Evolutionary conservation across 2,113 vertebrate species (phyloP).

Genomic region (Equus quagga): DNA sequence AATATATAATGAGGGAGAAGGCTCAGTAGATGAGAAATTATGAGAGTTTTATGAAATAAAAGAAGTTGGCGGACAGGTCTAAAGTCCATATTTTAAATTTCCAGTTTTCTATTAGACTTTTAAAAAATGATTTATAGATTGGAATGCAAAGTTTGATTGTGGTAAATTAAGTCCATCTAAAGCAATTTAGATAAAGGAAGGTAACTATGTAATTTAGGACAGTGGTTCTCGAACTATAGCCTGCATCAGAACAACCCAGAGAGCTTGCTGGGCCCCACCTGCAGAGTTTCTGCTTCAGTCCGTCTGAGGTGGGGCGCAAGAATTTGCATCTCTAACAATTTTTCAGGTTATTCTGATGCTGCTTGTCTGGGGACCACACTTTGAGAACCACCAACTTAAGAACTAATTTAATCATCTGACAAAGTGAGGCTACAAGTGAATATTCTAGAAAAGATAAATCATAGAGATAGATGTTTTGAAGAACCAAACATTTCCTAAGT

Average conservation of each 20-base stretch:
- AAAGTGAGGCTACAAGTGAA: background rate
- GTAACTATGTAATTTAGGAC: background rate
- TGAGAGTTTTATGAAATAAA: slow-evolving; percentile 26
- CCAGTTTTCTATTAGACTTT: background rate
- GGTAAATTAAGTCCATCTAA: background rate
- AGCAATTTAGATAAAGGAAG: background rate
- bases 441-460: background rate
- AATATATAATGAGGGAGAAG: background rate
- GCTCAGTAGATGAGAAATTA: background rate
- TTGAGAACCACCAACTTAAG: background rate
- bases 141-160: background rate
- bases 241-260: background rate
- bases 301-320: too few species aligned
- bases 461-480: background rate
- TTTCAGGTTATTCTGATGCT: background rate
- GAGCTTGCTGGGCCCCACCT: background rate
- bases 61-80: background rate
- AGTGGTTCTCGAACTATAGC: background rate
- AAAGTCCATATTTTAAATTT: slow-evolving; percentile 18
- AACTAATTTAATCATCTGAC: slow-evolving; percentile 23
- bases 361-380: background rate
- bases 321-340: slow-evolving; percentile 31
- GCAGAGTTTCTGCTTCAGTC: background rate
- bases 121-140: background rate
- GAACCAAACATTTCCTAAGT: background rate